Evolutionary conservation across 1,140 invertebrate genomes (phyloP), one percentile per base, ranked within the genome.

Genomic region (Polypedilum vanderplanki): DNA sequence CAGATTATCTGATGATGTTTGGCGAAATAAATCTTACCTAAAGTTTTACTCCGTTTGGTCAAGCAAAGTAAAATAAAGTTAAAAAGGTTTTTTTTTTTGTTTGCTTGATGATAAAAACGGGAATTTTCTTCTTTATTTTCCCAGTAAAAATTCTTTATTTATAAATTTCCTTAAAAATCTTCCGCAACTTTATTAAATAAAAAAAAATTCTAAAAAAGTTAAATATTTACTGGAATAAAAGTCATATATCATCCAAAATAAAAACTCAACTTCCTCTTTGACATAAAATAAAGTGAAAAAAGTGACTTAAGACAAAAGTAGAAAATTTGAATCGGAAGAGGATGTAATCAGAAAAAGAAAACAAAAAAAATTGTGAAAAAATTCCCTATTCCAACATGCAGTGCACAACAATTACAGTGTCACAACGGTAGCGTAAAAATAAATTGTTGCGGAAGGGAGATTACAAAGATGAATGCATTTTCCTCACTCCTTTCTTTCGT

Each of bases 381-480:
- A 12, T n/a, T 15, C 15, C 2, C 8, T 46, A 12, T 57, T 57
- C 15, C n/a, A n/a, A 15, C 46, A 57, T 57, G 46, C 46, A 57
- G 46, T 57, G 46, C 46, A 57, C 46, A 57, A 57, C 46, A 57
- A 57, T 57, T 12, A 57, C 65, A 70, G 65, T 22, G 65, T 22
- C 65, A 70, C 8, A 70, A 20, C 65, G 20, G 46, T 70, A 22
- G 20, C 65, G 20, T 18, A 70, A 70, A 70, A 70, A 70, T 70
- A 70, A 70, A 70, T 70, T 70, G 65, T 70, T 70, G 65, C 65
- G 65, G 65, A 70, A 70, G 65, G 65, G 65, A 70, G 65, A 70
- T 70, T 70, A 70, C 65, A 70, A 70, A 70, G 65, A 70, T 70
- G 65, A 70, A 70, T 70, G 65, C 65, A 70, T 70, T 70, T 70